These are phyloP conservation scores for Camponotus pennsylvanicus DNA, from an alignment of 1,140 invertebrate genomes.

Conservation along the genomic window DNA sequence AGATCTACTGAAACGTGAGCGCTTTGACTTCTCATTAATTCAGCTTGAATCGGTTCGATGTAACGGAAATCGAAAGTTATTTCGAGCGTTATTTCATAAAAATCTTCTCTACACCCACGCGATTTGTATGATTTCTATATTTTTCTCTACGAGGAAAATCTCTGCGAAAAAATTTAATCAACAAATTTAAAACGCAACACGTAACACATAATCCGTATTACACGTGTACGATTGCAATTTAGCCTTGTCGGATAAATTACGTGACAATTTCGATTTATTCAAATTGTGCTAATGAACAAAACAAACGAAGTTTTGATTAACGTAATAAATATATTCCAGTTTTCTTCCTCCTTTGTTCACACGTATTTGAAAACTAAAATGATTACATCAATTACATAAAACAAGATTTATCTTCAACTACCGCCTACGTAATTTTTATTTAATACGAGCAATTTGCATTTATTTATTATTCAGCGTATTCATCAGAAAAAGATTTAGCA, in stretches of 20 bases:
- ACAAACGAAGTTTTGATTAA: neutral
- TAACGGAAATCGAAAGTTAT: conserved; percentile 18
- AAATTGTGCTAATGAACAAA: neutral
- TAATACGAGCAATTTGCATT: neutral
- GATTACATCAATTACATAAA: neutral
- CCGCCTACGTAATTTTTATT: neutral
- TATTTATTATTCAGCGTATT: neutral
- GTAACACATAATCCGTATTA: neutral
- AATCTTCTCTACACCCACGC: neutral
- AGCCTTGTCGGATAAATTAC: neutral
- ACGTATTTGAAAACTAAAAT: neutral
- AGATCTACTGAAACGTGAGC: conserved; percentile 29
- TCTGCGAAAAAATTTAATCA: neutral
- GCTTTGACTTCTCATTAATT: conserved; percentile 24
- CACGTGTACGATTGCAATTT: neutral
- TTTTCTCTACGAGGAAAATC: neutral
- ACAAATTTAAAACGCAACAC: neutral
- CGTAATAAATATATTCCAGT: neutral
- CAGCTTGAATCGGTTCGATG: conserved; percentile 14
- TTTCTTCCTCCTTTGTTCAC: neutral
- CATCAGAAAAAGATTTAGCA: neutral
- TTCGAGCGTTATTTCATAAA: conserved; percentile 39
- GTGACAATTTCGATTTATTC: neutral
- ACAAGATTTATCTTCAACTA: neutral
- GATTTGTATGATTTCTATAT: neutral